These are phyloP conservation scores for Lophius piscatorius DNA, from an alignment of 2,113 vertebrate species.

Conservation along the genomic window DNA sequence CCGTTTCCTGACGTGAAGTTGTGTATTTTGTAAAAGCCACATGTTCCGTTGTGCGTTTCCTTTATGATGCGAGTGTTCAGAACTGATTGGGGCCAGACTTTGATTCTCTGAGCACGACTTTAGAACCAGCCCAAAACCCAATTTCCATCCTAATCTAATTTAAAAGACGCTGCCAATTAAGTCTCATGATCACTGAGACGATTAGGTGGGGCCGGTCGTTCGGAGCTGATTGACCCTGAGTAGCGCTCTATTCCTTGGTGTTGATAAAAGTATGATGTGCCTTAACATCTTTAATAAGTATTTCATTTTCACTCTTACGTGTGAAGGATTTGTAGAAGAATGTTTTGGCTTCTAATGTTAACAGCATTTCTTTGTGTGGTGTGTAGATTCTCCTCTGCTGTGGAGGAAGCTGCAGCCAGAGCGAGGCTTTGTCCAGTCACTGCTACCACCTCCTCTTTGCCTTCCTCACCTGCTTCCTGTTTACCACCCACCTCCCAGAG, in stretches of 20 bases:
- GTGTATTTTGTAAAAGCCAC: not conserved
- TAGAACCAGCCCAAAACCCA: too few species aligned
- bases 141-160: too few species aligned
- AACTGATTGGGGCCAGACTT: conserved; percentile 16
- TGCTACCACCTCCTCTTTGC: conserved; percentile 82
- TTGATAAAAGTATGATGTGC: not conserved
- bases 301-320: not conserved
- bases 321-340: not conserved
- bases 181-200: conserved; percentile 1
- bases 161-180: too few species aligned
- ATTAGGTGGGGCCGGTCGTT: too few species aligned
- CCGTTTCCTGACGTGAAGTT: not conserved
- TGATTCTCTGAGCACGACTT: conserved; percentile 20
- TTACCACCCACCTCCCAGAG: conserved; percentile 81
- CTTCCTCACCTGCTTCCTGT: conserved; percentile 83
- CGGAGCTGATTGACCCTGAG: too few species aligned
- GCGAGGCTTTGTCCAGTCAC: conserved; percentile 74
- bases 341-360: not conserved
- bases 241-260: not conserved
- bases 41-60: conserved; percentile 1
- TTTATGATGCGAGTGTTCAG: conserved; percentile 12
- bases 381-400: conserved; percentile 79
- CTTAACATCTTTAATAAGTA: not conserved
- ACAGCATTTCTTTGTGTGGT: not conserved
- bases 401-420: conserved; percentile 65